Base-by-base conservation (phyloP, 2,888 invertebrate species). In the Hydriomena furcata region DNA sequence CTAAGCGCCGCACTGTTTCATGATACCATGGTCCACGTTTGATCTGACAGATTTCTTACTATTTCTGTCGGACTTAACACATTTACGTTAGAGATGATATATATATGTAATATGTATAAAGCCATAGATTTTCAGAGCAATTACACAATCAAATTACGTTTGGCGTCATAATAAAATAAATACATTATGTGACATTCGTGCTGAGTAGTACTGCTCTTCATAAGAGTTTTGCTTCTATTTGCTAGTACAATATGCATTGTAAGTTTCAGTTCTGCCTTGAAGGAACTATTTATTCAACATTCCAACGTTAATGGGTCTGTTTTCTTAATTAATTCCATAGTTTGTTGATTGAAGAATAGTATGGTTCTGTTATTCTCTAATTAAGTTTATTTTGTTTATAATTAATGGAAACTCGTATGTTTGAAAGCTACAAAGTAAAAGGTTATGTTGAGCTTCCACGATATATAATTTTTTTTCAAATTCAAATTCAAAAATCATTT, bases 311-410 rank as follows among this genome's bases (percentile, higher is more conserved):
- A 60, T 54, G 60, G 56, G 38, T 60, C 52, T 60, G 55, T 60
- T 55, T 60, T 60, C 60, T 60, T 60, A 58, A 60, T 60, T 58
- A 60, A 58, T 58, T 47, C 60, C 41, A 60, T 60, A 58, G 55
- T 60, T 60, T 60, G 53, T 58, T 54, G 54, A 60, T 60, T 55
- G 55, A 52, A 43, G 43, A 52, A 52, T 48, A 43, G 48, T 46
- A 46, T 25, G 34, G 25, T 20, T 47, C 42, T 47, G 43, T 43
- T 43, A 31, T 40, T 48, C 38, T 44, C 8, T 31, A 28, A 52
- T 52, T 44, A 40, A 46, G 41, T 46, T 42, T 42, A 42, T 46
- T 45, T 52, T 46, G 46, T 49, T 34, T 43, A 35, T 40, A 47
- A 47, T 43, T 52, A 38, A 28, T 41, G 25, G 27, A 8, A 40